Evolutionary conservation across 1,140 invertebrate genomes (phyloP), one percentile per base, ranked within the genome.

Genomic region (Meloidogyne hapla): DNA sequence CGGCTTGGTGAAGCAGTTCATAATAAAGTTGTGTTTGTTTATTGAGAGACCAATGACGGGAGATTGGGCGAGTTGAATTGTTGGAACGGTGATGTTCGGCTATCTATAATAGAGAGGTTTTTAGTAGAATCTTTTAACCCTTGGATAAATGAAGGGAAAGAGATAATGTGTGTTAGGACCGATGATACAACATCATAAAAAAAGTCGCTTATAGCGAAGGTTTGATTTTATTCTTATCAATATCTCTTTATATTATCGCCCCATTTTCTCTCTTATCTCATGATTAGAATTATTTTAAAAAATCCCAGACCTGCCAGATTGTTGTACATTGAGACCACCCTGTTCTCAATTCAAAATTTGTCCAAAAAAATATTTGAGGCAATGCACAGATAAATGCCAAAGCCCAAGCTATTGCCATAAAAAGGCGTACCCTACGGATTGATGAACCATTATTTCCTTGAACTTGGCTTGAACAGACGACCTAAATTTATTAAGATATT

Each of bases 291-390:
- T 33, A 33, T 33, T 6, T 33, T 33, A 6, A 33, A 33, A 33
- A 6, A 33, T 33, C 33, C 33, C 33, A 33, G 0, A 33, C 82
- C 74, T 79, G 64, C 79, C 84, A 84, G 68, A 84, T 77, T 38
- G 83, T 84, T 9, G 81, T 82, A 74, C 83, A 84, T 67, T 84
- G 83, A 23, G 77, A 48, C 77, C 77, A 85, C 13, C 66, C 67
- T 5, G 78, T 38, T 6, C 48, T 45, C 13, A 83, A 40, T 62
- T 82, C 80, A 28, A 83, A 70, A 12, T 78, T 80, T 28, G 78
- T 75, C 83, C 83, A 84, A 45, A 85, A 75, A 63, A 82, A 78
- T 2, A 84, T 48, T 74, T 84, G 83, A 6, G 83, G 83, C 1
- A 84, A 38, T 3, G 83, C 79, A 61, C 84, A 84, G 33, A 84